These are phyloP conservation scores for Neogale vison DNA, from an alignment of 2,113 vertebrate genomes.

Conservation along the genomic window DNA sequence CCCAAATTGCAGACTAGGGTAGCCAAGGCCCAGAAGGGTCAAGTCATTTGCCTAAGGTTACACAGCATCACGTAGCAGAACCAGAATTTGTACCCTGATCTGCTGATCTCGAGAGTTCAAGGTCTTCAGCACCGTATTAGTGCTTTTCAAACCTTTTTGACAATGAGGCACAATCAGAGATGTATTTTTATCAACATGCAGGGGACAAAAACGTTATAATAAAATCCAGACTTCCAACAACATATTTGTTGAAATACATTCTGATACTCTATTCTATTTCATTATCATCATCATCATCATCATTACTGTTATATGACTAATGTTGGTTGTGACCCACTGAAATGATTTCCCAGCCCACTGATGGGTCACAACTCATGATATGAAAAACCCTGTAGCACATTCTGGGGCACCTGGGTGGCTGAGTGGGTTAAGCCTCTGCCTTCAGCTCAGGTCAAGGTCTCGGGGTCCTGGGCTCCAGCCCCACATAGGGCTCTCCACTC, in stretches of 20 bases:
- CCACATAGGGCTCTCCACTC: no score
- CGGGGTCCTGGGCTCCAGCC: no score
- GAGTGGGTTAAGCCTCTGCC: no score
- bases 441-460: no score
- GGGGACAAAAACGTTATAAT: not conserved
- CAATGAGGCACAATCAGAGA: constrained; percentile 10
- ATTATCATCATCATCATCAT: not conserved
- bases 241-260: not conserved
- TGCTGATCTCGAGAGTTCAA: not conserved
- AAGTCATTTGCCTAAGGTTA: constrained; percentile 61
- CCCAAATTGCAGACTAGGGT: constrained; percentile 65
- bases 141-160: constrained; percentile 21
- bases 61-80: constrained; percentile 11
- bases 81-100: not conserved
- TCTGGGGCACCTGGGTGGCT: no score
- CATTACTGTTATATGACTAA: not conserved
- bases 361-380: not conserved
- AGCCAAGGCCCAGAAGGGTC: constrained; percentile 62
- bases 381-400: not conserved
- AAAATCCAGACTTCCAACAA: not conserved
- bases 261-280: not conserved
- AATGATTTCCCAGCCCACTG: not conserved
- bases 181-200: not conserved
- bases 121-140: not conserved
- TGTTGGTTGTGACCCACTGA: not conserved